Evolutionary conservation across 2,113 vertebrate genomes (phyloP), one percentile per base, ranked within the genome.

Genomic region (Mus musculus): DNA sequence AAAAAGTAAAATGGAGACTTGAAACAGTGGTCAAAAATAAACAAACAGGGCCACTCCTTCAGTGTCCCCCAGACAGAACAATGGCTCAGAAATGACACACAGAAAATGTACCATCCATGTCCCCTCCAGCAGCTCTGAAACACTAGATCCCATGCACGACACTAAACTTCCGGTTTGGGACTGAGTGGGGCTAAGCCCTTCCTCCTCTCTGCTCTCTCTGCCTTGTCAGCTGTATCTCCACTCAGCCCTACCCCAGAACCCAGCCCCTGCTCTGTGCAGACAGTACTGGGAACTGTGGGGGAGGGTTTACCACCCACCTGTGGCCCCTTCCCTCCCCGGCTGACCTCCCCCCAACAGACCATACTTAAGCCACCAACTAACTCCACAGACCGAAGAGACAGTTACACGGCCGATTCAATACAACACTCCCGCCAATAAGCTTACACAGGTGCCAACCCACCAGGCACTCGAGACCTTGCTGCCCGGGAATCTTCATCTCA

Each of bases 21-120:
- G 94, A 96, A 94, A 97, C 98, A 98, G 98, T 97, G 98, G 98
- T 98, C 98, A 98, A 97, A 97, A 97, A 97, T 96, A 92, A 92
- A 96, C 95, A 95, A 95, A 75, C 10, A 71, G 71, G 98, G 93
- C 94, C 96, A 96, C 96, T 97, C 98, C 92, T 94, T 94, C 30
- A 80, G 96, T 89, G 39, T 94, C 63, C 96, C 93, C 90, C 86
- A 90, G 88, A 96, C 92, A 73, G 96, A 98, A 96, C 95, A 97
- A 98, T 90, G 98, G 98, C 98, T 99, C 98, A 98, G 97, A 98
- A 97, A 95, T 94, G 63, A 97, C 67, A 78, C 88, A 91, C 81
- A 93, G 89, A 97, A 97, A 73, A 39, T 20, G 65, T 71, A 42
- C 59, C 49, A 93, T 97, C 39, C 28, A 2, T 8, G 19, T 72